Base-by-base conservation (phyloP, 2,797 vertebrate genomes). In the Manis javanica region DNA sequence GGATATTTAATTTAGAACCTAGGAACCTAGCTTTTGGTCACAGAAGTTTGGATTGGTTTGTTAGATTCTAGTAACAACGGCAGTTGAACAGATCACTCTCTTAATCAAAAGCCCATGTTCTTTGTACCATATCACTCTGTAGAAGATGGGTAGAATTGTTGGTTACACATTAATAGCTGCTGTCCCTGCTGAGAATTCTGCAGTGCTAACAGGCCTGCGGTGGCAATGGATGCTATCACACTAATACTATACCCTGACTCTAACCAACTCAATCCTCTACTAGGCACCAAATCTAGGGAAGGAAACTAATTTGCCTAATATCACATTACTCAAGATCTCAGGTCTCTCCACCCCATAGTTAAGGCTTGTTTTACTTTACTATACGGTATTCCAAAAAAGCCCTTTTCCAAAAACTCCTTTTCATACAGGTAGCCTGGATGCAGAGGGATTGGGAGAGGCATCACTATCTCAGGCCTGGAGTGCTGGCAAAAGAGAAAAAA, bases 351-450 rank as follows among this genome's bases (percentile, higher is more conserved):
- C 18, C 75, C 24, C 37, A 23, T 39, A 37, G 46, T 19, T 39
- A 72, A 31, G 66, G 10, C 16, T 94, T 68, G 11, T 63, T 96
- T 13, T 87, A 84, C 31, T 53, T 7, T 23, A 75, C 7, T 82
- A 26, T 31, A 49, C n/a, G 39, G 18, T 39, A 77, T 94, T 53
- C 53, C 13, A 82, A 93, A 96, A 96, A 83, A 51, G 49, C 37
- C 6, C 39, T 82, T 91, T 51, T 46, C 42, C 42, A 51, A 92
- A 81, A 84, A 87, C 2, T 85, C 49, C 51, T 53, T 85, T 93
- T 71, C 37, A 59, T 23, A 34, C 64, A 94, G n/a, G 57, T 68
- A 85, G 63, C 26, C 37, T 75, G 57, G 16, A 39, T 72, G 42
- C 63, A 93, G 69, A 95, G 24, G 23, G n/a, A 1, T 29, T 78